Base-by-base conservation (phyloP, 1,140 invertebrate species). In the Latrodectus geometricus region DNA sequence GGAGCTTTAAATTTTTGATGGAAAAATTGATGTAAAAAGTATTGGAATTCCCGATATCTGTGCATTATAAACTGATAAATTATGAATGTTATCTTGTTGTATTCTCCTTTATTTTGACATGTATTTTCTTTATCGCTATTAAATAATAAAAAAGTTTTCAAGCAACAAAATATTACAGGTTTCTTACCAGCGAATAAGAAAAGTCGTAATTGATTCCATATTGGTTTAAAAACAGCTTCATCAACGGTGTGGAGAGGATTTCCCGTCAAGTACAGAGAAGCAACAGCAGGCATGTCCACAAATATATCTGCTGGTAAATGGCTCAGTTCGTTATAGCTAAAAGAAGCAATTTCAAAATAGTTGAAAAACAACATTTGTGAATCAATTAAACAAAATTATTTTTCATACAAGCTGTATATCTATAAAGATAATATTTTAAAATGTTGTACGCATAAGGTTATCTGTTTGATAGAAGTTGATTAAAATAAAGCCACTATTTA, bases 201-300 rank as follows among this genome's bases (percentile, higher is more conserved):
- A 15, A 77, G 50, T 48, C 48, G 20, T 48, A 86, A 11, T 14
- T 77, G 74, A 15, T 20, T 35, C 83, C 83, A 86, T 9, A 86
- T 17, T 12, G 83, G 83, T 50, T 50, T 69, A 50, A 86, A 86
- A 14, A 86, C 83, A 8, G 0, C n/a, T 21, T 86, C 74, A 15
- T 49, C 49, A 4, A 86, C 70, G 4, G 75, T 78, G 14, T 52
- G 17, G 8, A 86, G n/a, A 14, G 83, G 83, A n/a, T 86, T 86
- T 23, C 83, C 74, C 8, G 74, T 86, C 17, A 86, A 35, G 14
- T 86, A 86, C 9, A 86, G 21, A 14, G 83, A 77, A 14, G 35
- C 54, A 7, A 86, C 20, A 15, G 49, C 48, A 2, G 83, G 75
- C 83, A 86, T 86, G n/a, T 78, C 20, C 11, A 7, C 14, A 61